Evolutionary conservation across 1,140 invertebrate species (phyloP).

Genomic region (Drepana arcuata): DNA sequence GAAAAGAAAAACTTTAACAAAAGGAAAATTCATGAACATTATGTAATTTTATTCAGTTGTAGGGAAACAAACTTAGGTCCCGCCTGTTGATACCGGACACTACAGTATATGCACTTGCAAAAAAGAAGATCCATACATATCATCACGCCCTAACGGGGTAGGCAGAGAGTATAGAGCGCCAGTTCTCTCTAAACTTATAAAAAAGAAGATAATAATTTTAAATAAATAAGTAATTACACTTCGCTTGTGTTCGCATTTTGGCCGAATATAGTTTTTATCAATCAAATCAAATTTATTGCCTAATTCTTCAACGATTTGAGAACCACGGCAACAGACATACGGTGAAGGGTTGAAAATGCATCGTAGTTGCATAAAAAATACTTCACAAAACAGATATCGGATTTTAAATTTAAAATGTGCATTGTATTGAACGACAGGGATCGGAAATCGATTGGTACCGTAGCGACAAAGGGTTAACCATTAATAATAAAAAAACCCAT

Average conservation of each 20-base stretch:
- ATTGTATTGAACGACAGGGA: conserved; percentile 61
- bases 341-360: conserved; percentile 69
- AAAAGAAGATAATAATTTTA: neutral
- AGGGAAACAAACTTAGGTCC: too few species aligned
- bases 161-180: too few species aligned
- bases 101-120: too few species aligned
- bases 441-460: conserved; percentile 64
- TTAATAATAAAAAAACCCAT: conserved; percentile 60
- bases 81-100: too few species aligned
- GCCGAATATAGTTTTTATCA: neutral
- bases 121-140: too few species aligned
- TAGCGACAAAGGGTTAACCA: conserved; percentile 59
- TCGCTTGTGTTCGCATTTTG: conserved; percentile 2
- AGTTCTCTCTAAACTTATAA: too few species aligned
- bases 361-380: conserved; percentile 59
- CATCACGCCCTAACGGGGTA: too few species aligned
- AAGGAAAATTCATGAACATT: too few species aligned
- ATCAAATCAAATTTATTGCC: neutral
- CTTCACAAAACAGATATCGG: conserved; percentile 61
- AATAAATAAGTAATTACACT: neutral
- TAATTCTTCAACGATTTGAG: conserved; percentile 22
- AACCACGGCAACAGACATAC: conserved; percentile 46
- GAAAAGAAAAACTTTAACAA: too few species aligned
- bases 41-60: too few species aligned
- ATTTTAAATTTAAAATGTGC: conserved; percentile 72